Conservation (phyloP, 2,888 invertebrate genomes). For the Ophioninae sp. region DNA sequence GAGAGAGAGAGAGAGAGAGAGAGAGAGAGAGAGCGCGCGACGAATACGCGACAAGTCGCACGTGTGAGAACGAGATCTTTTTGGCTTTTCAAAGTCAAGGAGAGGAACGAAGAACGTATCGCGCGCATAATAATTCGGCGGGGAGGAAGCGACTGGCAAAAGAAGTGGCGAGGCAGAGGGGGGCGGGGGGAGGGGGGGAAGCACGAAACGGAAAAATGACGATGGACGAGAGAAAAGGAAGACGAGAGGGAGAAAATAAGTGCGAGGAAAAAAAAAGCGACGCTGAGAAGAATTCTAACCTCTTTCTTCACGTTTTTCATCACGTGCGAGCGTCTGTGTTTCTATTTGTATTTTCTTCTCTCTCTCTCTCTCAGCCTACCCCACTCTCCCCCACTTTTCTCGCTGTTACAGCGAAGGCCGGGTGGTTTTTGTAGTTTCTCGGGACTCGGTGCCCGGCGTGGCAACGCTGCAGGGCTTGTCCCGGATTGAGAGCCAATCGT, state of each 20-base stretch:
- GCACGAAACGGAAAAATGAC: background rate
- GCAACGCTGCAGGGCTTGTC: conserved; percentile 75
- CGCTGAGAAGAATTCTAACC: conserved; percentile 33
- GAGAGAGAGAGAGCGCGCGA: background rate
- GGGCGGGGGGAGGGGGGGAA: background rate
- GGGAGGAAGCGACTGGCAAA: background rate
- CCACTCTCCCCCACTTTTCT: conserved; percentile 39
- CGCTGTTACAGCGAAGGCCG: conserved; percentile 59
- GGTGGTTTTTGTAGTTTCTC: conserved; percentile 76
- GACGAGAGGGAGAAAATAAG: conserved; percentile 2
- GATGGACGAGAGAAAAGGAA: conserved; percentile 3
- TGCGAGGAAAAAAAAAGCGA: conserved; percentile 35
- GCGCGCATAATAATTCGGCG: conserved; percentile 47
- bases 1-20: too few relatives aligned
- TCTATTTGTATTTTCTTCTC: conserved; percentile 3
- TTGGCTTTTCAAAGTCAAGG: conserved; percentile 47
- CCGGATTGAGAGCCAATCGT: conserved; percentile 62
- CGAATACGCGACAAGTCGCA: background rate
- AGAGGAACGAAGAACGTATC: conserved; percentile 26
- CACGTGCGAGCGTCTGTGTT: conserved; percentile 34
- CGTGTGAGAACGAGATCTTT: conserved; percentile 15
- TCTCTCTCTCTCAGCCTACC: conserved; percentile 12
- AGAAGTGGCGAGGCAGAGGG: too few relatives aligned
- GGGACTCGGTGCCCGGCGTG: conserved; percentile 72
- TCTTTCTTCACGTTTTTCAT: conserved; percentile 36